Percentiles rank a stretch among this genome's conserved stretches.
Evolutionary conservation across 2,888 invertebrate genomes (phyloP).

Genomic region (Drosophila suboccidentalis): DNA sequence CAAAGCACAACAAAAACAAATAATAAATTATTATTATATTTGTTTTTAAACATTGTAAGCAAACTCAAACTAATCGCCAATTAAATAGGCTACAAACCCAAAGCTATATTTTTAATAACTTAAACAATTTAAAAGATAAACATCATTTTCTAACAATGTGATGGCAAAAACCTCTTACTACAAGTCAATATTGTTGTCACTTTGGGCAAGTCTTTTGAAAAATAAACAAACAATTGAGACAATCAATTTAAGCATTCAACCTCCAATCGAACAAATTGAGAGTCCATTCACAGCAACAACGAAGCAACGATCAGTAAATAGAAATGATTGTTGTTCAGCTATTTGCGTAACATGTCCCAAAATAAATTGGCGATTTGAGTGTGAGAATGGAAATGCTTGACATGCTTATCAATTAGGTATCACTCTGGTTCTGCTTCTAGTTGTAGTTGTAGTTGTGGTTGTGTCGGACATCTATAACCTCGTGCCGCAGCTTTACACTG

Average conservation of each 20-base stretch:
- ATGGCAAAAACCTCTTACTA: not conserved
- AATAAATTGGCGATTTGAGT: constrained; percentile 32
- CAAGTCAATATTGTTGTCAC: not conserved
- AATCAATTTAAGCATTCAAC: constrained; percentile 11
- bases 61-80: not conserved
- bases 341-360: constrained; percentile 44
- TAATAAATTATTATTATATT: not conserved
- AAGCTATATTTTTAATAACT: not conserved
- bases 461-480: constrained; percentile 15
- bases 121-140: not conserved
- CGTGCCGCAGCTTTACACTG: constrained; percentile 30
- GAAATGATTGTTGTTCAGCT: constrained; percentile 26
- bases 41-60: not conserved
- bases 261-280: not conserved
- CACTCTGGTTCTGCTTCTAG: not conserved
- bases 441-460: not conserved
- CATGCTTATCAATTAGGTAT: constrained; percentile 19
- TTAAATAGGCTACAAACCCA: not conserved
- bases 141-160: not conserved
- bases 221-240: constrained; percentile 17
- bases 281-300: constrained; percentile 6
- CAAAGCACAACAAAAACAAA: constrained; percentile 1
- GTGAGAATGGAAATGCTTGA: constrained; percentile 17
- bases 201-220: not conserved
- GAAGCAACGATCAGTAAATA: constrained; percentile 10